A percentile compares a stretch with the other conserved stretches of the same genome.
phyloP scores from a whole-genome alignment of 2,888 invertebrate genomes.

The Epiperipatus broadwayi region DNA sequence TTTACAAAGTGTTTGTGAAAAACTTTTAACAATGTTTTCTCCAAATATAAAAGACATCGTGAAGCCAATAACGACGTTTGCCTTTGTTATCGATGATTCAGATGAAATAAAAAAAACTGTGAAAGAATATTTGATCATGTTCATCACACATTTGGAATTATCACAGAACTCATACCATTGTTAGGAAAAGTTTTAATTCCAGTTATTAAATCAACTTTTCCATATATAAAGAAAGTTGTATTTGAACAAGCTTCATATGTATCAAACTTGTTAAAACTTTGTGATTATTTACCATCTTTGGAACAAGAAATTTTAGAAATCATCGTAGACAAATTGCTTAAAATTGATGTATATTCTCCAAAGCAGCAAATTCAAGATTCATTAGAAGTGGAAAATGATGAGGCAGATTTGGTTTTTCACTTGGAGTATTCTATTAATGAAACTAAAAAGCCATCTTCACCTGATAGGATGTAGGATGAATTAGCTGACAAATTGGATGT shows the following conservation, averaged over 20 bases:
- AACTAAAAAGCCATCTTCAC: conserved; percentile 23
- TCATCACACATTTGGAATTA: no score
- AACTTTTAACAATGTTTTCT: conserved; percentile 41
- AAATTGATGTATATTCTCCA: conserved; percentile 52
- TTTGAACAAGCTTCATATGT: conserved; percentile 52
- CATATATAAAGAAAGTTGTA: conserved; percentile 49
- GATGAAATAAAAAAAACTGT: no score
- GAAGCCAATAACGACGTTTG: no score
- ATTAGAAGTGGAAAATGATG: conserved; percentile 31
- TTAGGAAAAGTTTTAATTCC: no score
- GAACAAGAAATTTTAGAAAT: conserved; percentile 48
- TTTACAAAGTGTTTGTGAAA: conserved; percentile 39
- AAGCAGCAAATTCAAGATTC: conserved; percentile 36
- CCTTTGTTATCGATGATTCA: no score
- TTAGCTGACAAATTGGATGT: conserved; percentile 50
- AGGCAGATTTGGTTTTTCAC: conserved; percentile 27
- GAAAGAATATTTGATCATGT: no score
- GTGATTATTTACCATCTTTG: conserved; percentile 50
- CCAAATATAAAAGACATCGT: conserved; percentile 38
- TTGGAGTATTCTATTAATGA: conserved; percentile 18
- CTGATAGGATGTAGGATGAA: conserved; percentile 34
- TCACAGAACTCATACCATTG: no score
- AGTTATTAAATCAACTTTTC: no score
- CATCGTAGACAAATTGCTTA: conserved; percentile 55
- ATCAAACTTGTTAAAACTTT: conserved; percentile 53